Evolutionary conservation across 2,888 invertebrate genomes (phyloP), one percentile per base, ranked within the genome.

Genomic region (Gonocerus acuteangulatus): DNA sequence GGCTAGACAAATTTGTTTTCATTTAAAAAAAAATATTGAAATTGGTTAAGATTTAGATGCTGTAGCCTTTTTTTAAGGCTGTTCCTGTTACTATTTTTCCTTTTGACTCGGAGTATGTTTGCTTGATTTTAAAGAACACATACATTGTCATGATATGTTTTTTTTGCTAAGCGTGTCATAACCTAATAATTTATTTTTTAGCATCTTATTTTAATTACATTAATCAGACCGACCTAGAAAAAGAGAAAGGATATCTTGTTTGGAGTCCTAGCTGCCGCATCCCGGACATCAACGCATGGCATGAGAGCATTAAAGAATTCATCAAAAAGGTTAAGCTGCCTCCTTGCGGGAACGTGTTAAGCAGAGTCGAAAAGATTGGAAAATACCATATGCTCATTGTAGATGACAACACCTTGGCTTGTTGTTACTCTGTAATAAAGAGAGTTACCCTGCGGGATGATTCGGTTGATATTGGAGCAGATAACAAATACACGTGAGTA

Each of bases 251-350:
- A 2, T 81, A 77, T 68, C 70, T 81, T 61, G 78, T 82, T 2
- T 78, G 79, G 75, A 84, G 79, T 70, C 75, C 80, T 39, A 79
- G 77, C 69, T 86, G 85, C 69, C 79, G 78, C 69, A 84, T 85
- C 71, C 77, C 80, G 2, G 79, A 82, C 64, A 68, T 82, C 62
- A 78, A 83, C 70, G 79, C 83, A 0, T 69, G 62, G 44, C 69
- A 72, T 56, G 68, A 68, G 3, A 80, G 82, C 66, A 80, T 81
- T 61, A 78, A 75, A 71, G 73, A 75, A 62, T 78, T 78, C 65
- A 78, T 81, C 63, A 76, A 76, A 45, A 76, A 77, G 21, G 74
- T 76, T 62, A 76, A 77, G 61, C 81, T 80, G 66, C 78, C 67
- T 1, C 62, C 61, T 7, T 70, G 70, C 45, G 68, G 67, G 6